Conservation (phyloP, 2,797 vertebrate species). For the Monodelphis domestica region DNA sequence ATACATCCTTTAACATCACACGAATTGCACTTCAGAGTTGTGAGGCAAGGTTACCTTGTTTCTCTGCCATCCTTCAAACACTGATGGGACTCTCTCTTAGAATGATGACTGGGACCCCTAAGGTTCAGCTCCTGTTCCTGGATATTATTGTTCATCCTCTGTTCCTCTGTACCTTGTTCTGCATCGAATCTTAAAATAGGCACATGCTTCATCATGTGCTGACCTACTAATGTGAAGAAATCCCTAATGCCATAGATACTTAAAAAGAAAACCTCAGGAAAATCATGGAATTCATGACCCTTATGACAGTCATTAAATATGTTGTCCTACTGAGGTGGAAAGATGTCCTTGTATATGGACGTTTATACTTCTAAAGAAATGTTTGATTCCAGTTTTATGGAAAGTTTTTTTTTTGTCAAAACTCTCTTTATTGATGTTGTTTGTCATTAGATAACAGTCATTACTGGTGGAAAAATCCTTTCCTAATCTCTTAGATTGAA, state of each 20-base stretch:
- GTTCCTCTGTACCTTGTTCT: neutral
- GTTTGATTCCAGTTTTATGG: neutral
- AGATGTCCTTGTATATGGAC: slow-evolving; percentile 4
- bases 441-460: neutral
- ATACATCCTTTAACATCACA: neutral
- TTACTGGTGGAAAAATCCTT: neutral
- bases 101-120: neutral
- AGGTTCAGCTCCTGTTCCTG: neutral
- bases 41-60: neutral
- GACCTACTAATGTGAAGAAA: slow-evolving; percentile 22
- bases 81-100: neutral
- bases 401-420: too few relatives aligned
- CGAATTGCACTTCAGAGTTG: too few relatives aligned
- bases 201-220: slow-evolving; percentile 35
- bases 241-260: neutral
- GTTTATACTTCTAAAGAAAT: slow-evolving; percentile 6
- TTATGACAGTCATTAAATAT: neutral
- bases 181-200: slow-evolving; percentile 41
- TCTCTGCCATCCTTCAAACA: neutral
- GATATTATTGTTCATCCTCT: neutral
- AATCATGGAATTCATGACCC: neutral
- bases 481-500: neutral
- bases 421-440: neutral
- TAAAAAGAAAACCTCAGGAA: slow-evolving; percentile 8
- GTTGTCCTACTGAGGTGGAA: neutral